These are phyloP conservation scores for Turnix velox DNA, from an alignment of 2,113 vertebrate genomes.

Conservation along the genomic window DNA sequence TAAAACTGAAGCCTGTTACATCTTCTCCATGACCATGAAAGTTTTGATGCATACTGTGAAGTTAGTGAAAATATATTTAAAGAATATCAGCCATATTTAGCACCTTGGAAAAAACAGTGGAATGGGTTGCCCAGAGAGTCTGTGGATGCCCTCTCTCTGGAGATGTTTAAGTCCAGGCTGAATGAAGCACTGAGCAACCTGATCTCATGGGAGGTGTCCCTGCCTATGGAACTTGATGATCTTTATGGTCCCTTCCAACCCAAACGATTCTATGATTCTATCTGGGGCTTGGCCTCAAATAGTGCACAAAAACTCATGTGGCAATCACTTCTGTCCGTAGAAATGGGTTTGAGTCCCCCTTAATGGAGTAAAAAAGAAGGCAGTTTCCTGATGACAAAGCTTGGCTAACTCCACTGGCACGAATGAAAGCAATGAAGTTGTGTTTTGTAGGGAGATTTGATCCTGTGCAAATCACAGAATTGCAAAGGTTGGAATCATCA, in stretches of 20 bases:
- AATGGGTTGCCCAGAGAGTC: no score
- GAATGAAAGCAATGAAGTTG: neutral
- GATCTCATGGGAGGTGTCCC: no score
- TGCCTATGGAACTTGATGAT: no score
- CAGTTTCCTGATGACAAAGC: neutral
- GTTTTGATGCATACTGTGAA: neutral
- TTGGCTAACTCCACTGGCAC: neutral
- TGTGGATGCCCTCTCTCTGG: no score
- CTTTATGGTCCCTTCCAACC: no score
- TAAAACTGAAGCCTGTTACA: neutral
- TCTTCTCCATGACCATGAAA: neutral
- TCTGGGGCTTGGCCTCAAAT: neutral
- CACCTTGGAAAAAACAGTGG: neutral
- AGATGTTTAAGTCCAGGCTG: no score
- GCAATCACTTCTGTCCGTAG: neutral
- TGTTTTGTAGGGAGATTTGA: neutral
- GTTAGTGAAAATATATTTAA: neutral
- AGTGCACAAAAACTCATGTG: neutral
- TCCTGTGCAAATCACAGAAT: no score
- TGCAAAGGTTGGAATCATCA: no score
- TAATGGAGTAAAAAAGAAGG: neutral
- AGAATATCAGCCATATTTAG: neutral
- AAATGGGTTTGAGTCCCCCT: neutral
- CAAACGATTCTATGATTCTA: no score
- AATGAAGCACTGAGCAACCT: no score